Conservation (phyloP, 2,113 vertebrate species). For the Hyaena hyaena region DNA sequence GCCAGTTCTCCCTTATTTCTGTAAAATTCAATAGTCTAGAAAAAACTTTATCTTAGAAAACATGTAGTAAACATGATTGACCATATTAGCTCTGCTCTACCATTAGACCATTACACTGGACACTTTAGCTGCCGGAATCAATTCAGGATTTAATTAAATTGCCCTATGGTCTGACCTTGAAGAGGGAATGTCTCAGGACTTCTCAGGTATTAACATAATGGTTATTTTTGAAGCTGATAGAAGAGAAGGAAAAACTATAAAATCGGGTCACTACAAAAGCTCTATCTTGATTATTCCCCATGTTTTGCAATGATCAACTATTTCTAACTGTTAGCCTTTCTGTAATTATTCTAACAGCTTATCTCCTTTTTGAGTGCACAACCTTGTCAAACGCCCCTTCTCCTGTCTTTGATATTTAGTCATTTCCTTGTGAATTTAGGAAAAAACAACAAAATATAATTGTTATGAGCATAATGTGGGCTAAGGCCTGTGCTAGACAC, state of each 20-base stretch:
- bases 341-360: not conserved
- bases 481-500: not conserved
- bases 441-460: not conserved
- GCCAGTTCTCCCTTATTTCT: conserved; percentile 50
- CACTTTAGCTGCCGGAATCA: conserved; percentile 50
- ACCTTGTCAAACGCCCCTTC: not conserved
- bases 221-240: not conserved
- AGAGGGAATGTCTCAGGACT: conserved; percentile 9
- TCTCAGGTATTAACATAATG: conserved; percentile 7
- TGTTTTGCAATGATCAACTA: not conserved
- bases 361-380: not conserved
- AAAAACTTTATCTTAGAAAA: conserved; percentile 64
- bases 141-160: conserved; percentile 50
- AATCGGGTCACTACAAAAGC: not conserved
- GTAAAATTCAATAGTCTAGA: conserved; percentile 57
- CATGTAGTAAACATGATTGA: conserved; percentile 11
- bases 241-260: not conserved
- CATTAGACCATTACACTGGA: not conserved
- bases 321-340: not conserved
- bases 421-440: conserved; percentile 23
- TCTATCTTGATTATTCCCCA: not conserved
- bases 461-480: not conserved
- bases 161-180: conserved; percentile 48
- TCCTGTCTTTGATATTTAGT: not conserved
- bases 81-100: conserved; percentile 41